Base-by-base conservation (phyloP, 2,888 invertebrate species). In the Synanthedon myopaeformis region DNA sequence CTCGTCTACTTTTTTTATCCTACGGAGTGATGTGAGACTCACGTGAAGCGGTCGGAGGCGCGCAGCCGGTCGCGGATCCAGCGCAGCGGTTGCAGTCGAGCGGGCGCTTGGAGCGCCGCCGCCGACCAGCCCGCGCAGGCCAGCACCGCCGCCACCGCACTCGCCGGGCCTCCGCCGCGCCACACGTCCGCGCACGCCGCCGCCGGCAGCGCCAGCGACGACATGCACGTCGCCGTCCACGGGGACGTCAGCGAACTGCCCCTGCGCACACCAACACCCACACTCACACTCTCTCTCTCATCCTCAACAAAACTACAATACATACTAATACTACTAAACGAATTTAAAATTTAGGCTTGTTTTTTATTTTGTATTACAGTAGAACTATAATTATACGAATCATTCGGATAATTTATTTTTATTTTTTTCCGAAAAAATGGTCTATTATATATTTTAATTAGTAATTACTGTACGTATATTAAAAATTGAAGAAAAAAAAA, bases 231-330 rank as follows among this genome's bases (percentile, higher is more conserved):
- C 28, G 96, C 98, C 64, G 96, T 93, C 51, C 96, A 89, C 0
- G 96, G 93, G 12, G 97, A 97, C 14, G 98, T 98, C 64, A 98
- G 86, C 66, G 97, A 96, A 66, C 96, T 94, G 52, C 97, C 98
- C 96, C 97, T 97, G 81, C 2, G 82, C 4, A 4, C 10, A 4
- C 3, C 41, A 2, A 14, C 17, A 19, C 3, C 2, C 0, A 51
- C 3, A 41, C n/a, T 6, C 45, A 12, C 42, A 42, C 42, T 3
- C n/a, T 4, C 42, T 12, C 42, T 42, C 42, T 4, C n/a, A 42
- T 13, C 42, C n/a, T 42, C n/a, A n/a, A n/a, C n/a, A n/a, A n/a
- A n/a, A n/a, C n/a, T n/a, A n/a, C n/a, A n/a, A n/a, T n/a, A n/a
- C n/a, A n/a, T n/a, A n/a, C n/a, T n/a, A n/a, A n/a, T n/a, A n/a